phyloP scores from a whole-genome alignment of 1,140 invertebrate species.

The Ridgeia piscesae region DNA sequence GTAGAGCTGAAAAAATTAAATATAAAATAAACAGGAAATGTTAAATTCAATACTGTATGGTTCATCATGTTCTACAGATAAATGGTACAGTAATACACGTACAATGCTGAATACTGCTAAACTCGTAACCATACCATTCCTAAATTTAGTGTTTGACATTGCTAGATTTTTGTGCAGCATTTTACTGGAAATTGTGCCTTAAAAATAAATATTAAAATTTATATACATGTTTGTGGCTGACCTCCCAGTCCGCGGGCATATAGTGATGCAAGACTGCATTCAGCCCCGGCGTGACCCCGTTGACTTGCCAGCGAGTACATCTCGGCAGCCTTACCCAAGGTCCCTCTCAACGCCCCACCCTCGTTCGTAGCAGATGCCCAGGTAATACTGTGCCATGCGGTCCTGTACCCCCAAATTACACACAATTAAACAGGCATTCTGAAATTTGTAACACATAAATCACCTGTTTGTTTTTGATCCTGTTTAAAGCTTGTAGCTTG shows the following conservation, averaged over 20 bases:
- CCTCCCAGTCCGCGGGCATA: constrained; percentile 49
- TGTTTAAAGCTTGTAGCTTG: too few species aligned
- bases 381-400: constrained; percentile 47
- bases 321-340: constrained; percentile 41
- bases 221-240: constrained; percentile 30
- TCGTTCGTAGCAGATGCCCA: constrained; percentile 51
- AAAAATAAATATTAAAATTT: too few species aligned
- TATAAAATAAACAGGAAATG: too few species aligned
- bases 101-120: too few species aligned
- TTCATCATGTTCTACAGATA: too few species aligned
- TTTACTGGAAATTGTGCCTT: too few species aligned
- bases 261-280: constrained; percentile 44
- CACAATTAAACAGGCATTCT: neutral
- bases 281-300: constrained; percentile 42
- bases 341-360: constrained; percentile 46
- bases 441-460: neutral
- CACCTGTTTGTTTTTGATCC: neutral
- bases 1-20: too few species aligned
- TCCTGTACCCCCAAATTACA: constrained; percentile 36
- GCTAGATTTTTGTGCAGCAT: too few species aligned
- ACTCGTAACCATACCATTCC: too few species aligned
- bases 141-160: too few species aligned
- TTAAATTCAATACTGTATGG: too few species aligned
- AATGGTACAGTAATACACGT: too few species aligned
- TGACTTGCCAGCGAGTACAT: constrained; percentile 41